These are phyloP conservation scores for Philaenus spumarius DNA, from an alignment of 1,140 invertebrate species.

Conservation along the genomic window DNA sequence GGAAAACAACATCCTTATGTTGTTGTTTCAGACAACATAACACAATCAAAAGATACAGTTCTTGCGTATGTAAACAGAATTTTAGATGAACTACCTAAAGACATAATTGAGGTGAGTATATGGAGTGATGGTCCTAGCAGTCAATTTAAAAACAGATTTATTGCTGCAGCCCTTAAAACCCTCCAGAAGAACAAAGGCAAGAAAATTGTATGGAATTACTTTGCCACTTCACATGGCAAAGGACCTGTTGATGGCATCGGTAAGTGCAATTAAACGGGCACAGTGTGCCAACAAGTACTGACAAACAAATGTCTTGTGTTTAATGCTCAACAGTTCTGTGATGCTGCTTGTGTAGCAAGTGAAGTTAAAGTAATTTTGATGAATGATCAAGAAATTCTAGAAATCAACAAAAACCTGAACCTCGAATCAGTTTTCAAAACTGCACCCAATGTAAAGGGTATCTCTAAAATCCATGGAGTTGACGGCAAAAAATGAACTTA, in stretches of 20 bases:
- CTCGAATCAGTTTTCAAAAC: not conserved
- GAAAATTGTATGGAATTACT: constrained; percentile 34
- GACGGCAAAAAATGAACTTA: no score
- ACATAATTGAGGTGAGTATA: not conserved
- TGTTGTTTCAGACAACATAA: no score
- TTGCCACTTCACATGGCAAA: constrained; percentile 36
- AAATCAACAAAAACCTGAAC: not conserved
- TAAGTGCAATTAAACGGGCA: constrained; percentile 30
- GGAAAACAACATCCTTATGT: no score
- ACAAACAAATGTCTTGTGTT: not conserved
- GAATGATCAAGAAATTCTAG: not conserved
- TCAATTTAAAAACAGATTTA: no score
- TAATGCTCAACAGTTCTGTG: not conserved
- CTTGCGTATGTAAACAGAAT: no score
- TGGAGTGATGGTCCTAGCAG: not conserved
- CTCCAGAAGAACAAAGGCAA: not conserved
- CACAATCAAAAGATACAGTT: no score
- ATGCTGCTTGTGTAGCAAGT: not conserved
- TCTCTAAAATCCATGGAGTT: no score
- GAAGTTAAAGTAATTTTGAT: not conserved
- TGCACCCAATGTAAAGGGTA: no score
- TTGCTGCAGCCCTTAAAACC: not conserved
- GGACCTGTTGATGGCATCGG: constrained; percentile 38
- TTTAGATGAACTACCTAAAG: no score
- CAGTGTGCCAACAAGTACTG: not conserved